Percentiles rank a stretch among this genome's conserved stretches.
Evolutionary conservation across 2,113 vertebrate species (phyloP).

Genomic region (Perca flavescens): DNA sequence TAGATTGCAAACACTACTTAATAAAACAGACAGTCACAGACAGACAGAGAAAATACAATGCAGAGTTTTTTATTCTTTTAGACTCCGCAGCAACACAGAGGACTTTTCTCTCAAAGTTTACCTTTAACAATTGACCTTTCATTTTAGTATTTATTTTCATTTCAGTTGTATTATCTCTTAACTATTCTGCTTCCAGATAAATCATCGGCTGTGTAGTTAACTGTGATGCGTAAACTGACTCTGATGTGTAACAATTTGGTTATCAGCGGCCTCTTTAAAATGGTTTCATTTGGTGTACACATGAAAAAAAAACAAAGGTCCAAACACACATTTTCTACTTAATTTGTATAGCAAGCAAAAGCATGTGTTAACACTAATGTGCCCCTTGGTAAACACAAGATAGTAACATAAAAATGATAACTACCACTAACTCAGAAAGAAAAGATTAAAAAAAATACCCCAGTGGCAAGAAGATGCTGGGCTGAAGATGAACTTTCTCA

Average conservation of each 20-base stretch:
- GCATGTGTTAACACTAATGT: background rate
- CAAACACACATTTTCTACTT: background rate
- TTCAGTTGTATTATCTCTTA: background rate
- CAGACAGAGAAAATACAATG: background rate
- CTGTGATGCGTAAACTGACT: background rate
- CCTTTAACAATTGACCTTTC: slow-evolving; percentile 28
- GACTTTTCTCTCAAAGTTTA: background rate
- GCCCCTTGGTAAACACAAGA: background rate
- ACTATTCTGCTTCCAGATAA: background rate
- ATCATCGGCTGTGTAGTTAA: no score
- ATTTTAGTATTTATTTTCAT: background rate
- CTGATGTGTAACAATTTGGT: background rate
- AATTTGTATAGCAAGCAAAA: background rate
- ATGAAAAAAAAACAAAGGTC: background rate
- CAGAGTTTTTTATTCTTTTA: slow-evolving; percentile 8
- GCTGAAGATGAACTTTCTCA: slow-evolving; percentile 32
- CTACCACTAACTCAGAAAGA: background rate
- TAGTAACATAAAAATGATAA: background rate
- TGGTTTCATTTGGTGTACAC: background rate
- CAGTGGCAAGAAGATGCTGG: slow-evolving; percentile 9
- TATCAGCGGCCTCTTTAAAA: background rate
- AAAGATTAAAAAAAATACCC: background rate
- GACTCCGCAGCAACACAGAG: slow-evolving; percentile 1
- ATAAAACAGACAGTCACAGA: background rate
- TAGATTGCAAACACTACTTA: no score